phyloP scores from a whole-genome alignment of 35 echinoderm and acorn worm species.

The Lytechinus pictus region DNA sequence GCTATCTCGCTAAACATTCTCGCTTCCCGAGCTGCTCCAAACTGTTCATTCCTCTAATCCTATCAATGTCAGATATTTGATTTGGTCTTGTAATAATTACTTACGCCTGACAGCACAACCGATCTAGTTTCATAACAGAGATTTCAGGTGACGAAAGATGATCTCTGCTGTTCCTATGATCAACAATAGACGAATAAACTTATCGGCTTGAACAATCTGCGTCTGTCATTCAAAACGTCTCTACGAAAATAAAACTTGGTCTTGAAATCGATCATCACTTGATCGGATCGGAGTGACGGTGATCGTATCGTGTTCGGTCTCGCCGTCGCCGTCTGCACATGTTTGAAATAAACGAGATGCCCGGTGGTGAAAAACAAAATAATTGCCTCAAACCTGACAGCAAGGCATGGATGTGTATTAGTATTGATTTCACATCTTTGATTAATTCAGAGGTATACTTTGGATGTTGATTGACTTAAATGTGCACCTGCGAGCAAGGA shows the following conservation, averaged over 20 bases:
- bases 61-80: neutral
- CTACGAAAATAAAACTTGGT: neutral
- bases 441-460: neutral
- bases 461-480: neutral
- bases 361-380: constrained; percentile 25
- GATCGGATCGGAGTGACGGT: neutral
- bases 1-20: neutral
- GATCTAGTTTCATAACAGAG: neutral
- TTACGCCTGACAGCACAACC: neutral
- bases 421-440: neutral
- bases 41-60: too few relatives aligned
- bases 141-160: neutral
- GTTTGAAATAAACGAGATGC: constrained; percentile 34
- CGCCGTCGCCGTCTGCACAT: constrained; percentile 29
- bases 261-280: constrained; percentile 16
- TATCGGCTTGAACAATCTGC: neutral
- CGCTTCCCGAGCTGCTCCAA: too few relatives aligned
- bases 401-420: neutral
- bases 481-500: neutral
- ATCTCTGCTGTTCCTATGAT: neutral
- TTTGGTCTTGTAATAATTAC: neutral
- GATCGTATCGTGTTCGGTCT: constrained; percentile 16
- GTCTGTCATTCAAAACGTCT: neutral
- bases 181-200: neutral
- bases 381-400: constrained; percentile 18